Evolutionary conservation across 2,113 vertebrate genomes (phyloP), one percentile per base, ranked within the genome.

Genomic region (Tetrax tetrax): DNA sequence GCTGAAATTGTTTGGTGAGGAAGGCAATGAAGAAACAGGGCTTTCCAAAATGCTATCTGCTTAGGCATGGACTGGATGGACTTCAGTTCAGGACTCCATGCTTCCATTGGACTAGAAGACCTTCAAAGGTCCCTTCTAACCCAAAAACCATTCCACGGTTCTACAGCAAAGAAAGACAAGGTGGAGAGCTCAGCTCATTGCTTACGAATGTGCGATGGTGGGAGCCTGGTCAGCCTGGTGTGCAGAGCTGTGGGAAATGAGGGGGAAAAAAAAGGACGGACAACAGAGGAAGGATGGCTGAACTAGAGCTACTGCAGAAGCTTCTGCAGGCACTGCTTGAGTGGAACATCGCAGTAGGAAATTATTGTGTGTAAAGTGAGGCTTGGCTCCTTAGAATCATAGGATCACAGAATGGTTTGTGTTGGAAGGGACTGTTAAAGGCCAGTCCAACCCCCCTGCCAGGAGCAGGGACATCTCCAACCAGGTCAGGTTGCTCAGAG

Each of bases 231-330:
- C 75, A 69, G 29, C 6, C 6, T 56, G 33, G 7, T 29, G 15
- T 21, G 9, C 9, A 43, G 15, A 25, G 21, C 33, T 56, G 12
- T 38, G 31, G 19, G 54, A 85, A 95, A 88, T 6, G 11, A 41
- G 12, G 2, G 10, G 9, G 11, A 41, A 41, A 0, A 24, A 48
- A 37, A 47, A 4, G 2, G 0, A 7, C 23, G 14, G 14, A 4
- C 54, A n/a, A 33, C 14, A 66, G 31, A 25, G 15, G 41, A 53
- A 48, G 21, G 12, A 38, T 38, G 35, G 21, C 7, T 35, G 53
- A 48, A 7, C 18, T 64, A 33, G 48, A 43, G 33, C 18, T 41
- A 5, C 29, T 63, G 31, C 12, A 65, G 79, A 24, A 27, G 17
- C 4, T 60, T 47, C 28, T 68, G 37, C 23, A 17, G 35, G 38